Percentiles rank a stretch among this genome's conserved stretches.
Conservation (phyloP, 1,140 invertebrate genomes). For the Papilio aristodemus region DNA sequence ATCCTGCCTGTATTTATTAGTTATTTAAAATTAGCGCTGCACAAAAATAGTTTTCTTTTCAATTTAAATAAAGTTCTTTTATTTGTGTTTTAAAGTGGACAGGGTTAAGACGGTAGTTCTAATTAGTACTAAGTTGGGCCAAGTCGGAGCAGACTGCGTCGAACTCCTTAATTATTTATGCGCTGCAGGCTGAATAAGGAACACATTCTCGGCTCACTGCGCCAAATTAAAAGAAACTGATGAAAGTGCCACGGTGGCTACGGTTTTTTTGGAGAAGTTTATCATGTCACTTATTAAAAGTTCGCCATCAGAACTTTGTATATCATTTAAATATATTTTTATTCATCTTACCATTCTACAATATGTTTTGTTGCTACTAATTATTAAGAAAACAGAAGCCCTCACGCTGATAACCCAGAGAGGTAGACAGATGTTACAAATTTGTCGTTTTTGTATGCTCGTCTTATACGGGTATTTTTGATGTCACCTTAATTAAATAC, state of each 20-base stretch:
- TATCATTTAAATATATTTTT: constrained; percentile 6
- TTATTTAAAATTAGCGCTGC: constrained; percentile 28
- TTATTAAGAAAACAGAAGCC: not conserved
- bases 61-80: constrained; percentile 23
- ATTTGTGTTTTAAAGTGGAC: constrained; percentile 38
- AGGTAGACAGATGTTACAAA: no score
- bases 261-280: constrained; percentile 13
- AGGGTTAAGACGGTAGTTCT: constrained; percentile 50
- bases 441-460: no score
- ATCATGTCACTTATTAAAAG: constrained; percentile 13
- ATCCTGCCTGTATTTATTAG: not conserved
- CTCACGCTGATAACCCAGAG: no score
- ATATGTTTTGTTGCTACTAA: not conserved
- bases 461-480: no score
- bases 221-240: constrained; percentile 55
- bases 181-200: constrained; percentile 68
- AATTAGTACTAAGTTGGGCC: constrained; percentile 60
- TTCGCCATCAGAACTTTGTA: not conserved
- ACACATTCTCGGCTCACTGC: constrained; percentile 55
- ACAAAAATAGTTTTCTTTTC: constrained; percentile 23
- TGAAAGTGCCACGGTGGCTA: constrained; percentile 33
- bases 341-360: not conserved
- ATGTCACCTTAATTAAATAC: no score
- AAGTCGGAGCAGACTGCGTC: constrained; percentile 51
- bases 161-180: constrained; percentile 71